Percentiles rank a stretch among this genome's conserved stretches.
Evolutionary conservation across 2,888 invertebrate genomes (phyloP).

Genomic region (Drosophila hamatofila): DNA sequence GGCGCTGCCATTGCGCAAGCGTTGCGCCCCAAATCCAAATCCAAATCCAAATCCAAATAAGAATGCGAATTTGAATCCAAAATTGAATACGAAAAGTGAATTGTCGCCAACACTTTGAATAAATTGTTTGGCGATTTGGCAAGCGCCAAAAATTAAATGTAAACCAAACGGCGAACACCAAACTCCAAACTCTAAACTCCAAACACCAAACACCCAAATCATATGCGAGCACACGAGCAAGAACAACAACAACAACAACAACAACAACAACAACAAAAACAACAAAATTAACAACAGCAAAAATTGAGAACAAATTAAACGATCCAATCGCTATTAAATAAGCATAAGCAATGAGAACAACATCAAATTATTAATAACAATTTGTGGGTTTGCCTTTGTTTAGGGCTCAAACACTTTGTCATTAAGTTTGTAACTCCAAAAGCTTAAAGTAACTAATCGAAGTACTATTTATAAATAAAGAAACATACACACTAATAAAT

Average conservation of each 20-base stretch:
- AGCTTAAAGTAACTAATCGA: no score
- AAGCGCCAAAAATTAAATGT: constrained; percentile 54
- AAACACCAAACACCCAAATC: constrained; percentile 27
- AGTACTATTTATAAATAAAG: no score
- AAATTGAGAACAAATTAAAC: constrained; percentile 14
- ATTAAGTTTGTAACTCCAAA: constrained; percentile 21
- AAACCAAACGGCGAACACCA: constrained; percentile 27
- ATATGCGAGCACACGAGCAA: constrained; percentile 31
- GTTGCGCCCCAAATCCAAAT: constrained; percentile 49
- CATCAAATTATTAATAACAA: constrained; percentile 10
- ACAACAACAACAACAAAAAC: background rate
- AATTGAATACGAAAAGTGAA: constrained; percentile 69
- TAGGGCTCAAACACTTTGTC: constrained; percentile 1
- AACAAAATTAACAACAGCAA: no score
- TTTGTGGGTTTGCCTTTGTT: background rate
- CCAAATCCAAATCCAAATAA: constrained; percentile 19
- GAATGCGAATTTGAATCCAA: constrained; percentile 45
- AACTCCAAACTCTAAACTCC: constrained; percentile 4
- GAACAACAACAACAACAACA: background rate
- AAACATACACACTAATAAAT: no score
- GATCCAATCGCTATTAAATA: constrained; percentile 44
- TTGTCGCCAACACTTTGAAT: constrained; percentile 75
- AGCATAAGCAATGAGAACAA: constrained; percentile 25
- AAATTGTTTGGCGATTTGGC: constrained; percentile 62
- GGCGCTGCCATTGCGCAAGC: constrained; percentile 63